Percentiles rank a stretch among this genome's conserved stretches.
phyloP scores from a whole-genome alignment of 1,140 invertebrate species.

The Eumeta japonica region DNA sequence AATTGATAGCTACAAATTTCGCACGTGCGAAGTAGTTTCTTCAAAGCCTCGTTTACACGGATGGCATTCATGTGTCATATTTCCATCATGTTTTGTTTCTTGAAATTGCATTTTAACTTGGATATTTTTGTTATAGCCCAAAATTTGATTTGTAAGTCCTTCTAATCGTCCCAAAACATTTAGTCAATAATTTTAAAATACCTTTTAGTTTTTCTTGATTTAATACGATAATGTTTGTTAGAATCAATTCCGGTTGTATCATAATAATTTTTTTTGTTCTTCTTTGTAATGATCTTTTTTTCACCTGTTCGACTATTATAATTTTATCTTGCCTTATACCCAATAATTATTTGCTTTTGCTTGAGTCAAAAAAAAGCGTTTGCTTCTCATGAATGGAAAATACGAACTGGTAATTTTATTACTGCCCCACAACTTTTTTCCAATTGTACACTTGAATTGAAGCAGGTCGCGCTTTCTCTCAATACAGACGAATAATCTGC shows the following conservation, averaged over 20 bases:
- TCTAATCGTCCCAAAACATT: too few relatives aligned
- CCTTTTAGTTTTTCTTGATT: too few relatives aligned
- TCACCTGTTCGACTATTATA: conserved; percentile 5
- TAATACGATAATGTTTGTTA: too few relatives aligned
- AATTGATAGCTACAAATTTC: too few relatives aligned
- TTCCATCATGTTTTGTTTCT: too few relatives aligned
- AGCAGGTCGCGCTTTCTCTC: conserved; percentile 5
- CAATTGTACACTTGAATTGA: conserved; percentile 8
- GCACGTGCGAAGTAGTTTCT: too few relatives aligned
- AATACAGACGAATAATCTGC: conserved; percentile 7
- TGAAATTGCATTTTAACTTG: too few relatives aligned
- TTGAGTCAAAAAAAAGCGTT: conserved; percentile 6
- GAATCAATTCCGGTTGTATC: background rate
- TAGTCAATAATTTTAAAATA: too few relatives aligned
- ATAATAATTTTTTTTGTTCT: conserved; percentile 8
- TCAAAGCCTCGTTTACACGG: too few relatives aligned
- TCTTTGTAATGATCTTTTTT: conserved; percentile 7
- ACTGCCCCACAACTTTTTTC: conserved; percentile 6
- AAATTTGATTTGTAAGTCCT: too few relatives aligned
- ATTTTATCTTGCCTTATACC: conserved; percentile 4
- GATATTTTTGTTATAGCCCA: too few relatives aligned
- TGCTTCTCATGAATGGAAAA: conserved; percentile 7
- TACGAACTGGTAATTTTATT: conserved; percentile 8
- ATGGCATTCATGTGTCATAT: too few relatives aligned
- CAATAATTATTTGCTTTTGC: conserved; percentile 7